phyloP scores from a whole-genome alignment of 2,888 invertebrate genomes.

The Athrips mouffetella region DNA sequence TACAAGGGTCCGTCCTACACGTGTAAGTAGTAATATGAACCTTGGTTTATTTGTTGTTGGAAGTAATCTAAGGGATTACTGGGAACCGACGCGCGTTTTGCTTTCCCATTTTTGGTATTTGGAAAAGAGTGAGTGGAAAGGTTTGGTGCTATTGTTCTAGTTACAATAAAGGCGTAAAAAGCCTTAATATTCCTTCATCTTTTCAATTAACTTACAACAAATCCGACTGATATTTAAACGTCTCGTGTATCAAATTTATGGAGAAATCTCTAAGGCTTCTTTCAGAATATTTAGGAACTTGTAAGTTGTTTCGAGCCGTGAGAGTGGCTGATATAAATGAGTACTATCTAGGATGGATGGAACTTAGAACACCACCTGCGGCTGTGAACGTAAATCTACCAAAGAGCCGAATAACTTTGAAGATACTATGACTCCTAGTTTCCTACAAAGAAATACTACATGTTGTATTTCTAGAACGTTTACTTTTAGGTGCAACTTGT shows the following conservation, averaged over 20 bases:
- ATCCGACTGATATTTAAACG: no score
- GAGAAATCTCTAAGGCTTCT: background rate
- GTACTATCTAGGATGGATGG: constrained; percentile 13
- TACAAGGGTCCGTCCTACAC: background rate
- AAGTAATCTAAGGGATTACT: background rate
- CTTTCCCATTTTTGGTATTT: no score
- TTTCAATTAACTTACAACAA: no score
- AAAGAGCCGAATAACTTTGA: background rate
- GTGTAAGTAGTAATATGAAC: background rate
- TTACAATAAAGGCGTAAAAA: no score
- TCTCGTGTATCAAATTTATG: no score
- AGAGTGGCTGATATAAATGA: background rate
- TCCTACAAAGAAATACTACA: background rate
- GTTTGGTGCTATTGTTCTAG: no score
- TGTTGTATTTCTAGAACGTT: no score
- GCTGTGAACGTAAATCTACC: constrained; percentile 32
- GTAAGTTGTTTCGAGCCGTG: background rate
- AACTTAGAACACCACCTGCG: constrained; percentile 34
- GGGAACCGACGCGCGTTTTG: no score
- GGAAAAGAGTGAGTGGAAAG: no score
- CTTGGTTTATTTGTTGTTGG: background rate
- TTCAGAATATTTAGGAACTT: background rate
- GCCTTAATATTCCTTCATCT: no score
- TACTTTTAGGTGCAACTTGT: no score
- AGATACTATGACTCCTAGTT: background rate